Conservation (phyloP, 2,797 vertebrate genomes). For the Karalla daura region DNA sequence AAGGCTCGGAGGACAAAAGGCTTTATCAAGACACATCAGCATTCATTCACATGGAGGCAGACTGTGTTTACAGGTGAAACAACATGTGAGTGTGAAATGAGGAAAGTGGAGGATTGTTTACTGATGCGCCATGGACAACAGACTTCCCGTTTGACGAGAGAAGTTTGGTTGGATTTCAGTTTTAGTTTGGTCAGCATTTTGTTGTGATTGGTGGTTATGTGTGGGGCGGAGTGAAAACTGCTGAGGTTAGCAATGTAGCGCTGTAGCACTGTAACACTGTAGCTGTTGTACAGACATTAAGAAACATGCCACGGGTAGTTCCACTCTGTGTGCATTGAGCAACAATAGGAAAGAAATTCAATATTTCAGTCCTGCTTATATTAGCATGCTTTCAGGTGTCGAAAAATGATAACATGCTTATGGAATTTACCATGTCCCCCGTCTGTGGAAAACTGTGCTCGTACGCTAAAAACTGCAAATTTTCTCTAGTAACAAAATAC, state of each 20-base stretch:
- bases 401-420: not conserved
- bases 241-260: not conserved
- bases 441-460: not conserved
- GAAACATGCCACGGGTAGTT: not conserved
- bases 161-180: not conserved
- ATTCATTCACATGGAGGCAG: constrained; percentile 21
- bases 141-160: constrained; percentile 30
- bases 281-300: not conserved
- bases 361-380: not conserved
- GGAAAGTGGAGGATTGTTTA: constrained; percentile 22
- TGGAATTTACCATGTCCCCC: not conserved
- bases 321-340: not conserved
- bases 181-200: constrained; percentile 13
- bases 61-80: constrained; percentile 38
- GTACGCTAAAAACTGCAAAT: not conserved
- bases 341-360: not conserved
- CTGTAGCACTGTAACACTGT: no score
- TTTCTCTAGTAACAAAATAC: not conserved
- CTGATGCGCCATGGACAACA: constrained; percentile 6
- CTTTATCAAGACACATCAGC: constrained; percentile 35
- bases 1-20: constrained; percentile 24
- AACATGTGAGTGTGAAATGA: constrained; percentile 49
- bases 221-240: constrained; percentile 6
- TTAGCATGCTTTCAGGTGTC: not conserved
- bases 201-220: not conserved